Percentiles rank a stretch among this genome's conserved stretches.
These are phyloP conservation scores for Prenolepis imparis DNA, from an alignment of 2,888 invertebrate species.

Conservation along the genomic window DNA sequence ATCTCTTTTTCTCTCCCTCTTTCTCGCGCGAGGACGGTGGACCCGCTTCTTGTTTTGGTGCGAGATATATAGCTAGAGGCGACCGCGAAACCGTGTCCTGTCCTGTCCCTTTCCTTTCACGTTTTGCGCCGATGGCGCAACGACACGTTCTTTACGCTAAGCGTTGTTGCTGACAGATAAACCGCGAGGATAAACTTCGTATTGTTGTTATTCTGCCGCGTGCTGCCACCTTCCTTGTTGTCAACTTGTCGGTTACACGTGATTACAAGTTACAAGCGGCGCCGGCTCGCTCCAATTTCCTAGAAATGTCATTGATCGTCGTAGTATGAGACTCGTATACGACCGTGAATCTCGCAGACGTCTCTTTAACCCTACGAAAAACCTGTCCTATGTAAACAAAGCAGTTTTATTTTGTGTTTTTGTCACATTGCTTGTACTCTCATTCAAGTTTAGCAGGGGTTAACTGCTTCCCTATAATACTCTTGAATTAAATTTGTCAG, in stretches of 20 bases:
- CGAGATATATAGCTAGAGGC: conserved; percentile 65
- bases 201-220: conserved; percentile 78
- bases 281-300: conserved; percentile 1
- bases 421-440: not conserved
- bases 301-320: conserved; percentile 25
- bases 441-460: not conserved
- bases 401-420: not conserved
- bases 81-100: conserved; percentile 72
- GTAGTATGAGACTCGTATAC: too few relatives aligned
- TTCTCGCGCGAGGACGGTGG: conserved; percentile 56
- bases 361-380: not conserved
- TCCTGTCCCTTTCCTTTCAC: conserved; percentile 59
- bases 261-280: conserved; percentile 70
- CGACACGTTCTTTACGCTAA: not conserved
- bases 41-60: conserved; percentile 63
- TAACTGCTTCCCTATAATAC: not conserved
- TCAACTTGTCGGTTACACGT: conserved; percentile 74
- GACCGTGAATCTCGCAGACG: not conserved
- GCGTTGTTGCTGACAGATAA: conserved; percentile 76
- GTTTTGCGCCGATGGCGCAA: conserved; percentile 34
- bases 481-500: not conserved
- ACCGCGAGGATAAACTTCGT: conserved; percentile 65
- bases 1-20: not conserved
- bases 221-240: conserved; percentile 78
- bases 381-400: not conserved